Evolutionary conservation across 35 echinoderm and acorn worm genomes (phyloP), one percentile per base, ranked within the genome.

Genomic region (Patiria miniata): DNA sequence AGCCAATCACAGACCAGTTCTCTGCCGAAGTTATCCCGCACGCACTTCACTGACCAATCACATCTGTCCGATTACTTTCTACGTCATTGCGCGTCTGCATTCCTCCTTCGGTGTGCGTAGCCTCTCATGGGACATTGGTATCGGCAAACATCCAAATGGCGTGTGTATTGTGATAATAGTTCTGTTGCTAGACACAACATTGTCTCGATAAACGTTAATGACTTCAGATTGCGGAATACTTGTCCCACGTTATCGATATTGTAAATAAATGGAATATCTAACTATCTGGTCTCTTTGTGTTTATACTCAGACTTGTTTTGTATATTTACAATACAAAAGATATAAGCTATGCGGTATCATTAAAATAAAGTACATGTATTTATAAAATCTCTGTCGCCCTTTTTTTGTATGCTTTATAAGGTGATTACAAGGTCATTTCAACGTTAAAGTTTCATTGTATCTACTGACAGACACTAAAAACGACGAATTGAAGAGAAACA

Each of bases 111-210:
- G 26, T 14, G 65, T 30, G 65, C 30, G 34, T 26, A 2, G n/a
- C 26, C 2, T 26, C 26, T 73, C 34, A 23, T 9, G 29, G 23
- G 23, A 32, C 26, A 26, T 36, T 16, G 16, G 19, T 26, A 28
- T 32, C 26, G 10, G 34, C 6, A 34, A 3, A 30, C 14, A 32
- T 23, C 65, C 26, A 34, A 26, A 26, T 32, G 34, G 2, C 29
- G 65, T 73, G 21, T 73, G 26, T 73, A 73, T 30, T 73, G 65
- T 30, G 65, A 73, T 73, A 73, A 73, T 36, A 73, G 65, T 73
- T 73, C 34, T 73, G 65, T 73, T 32, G 65, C 65, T 7, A 73
- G 23, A 73, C 26, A 73, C 65, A 73, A 73, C 65, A 73, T 32
- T 73, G 29, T 73, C 14, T 73, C 26, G 7, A 16, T 34, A 9